Conservation (phyloP, 2,113 vertebrate genomes). For the Mastomys coucha region DNA sequence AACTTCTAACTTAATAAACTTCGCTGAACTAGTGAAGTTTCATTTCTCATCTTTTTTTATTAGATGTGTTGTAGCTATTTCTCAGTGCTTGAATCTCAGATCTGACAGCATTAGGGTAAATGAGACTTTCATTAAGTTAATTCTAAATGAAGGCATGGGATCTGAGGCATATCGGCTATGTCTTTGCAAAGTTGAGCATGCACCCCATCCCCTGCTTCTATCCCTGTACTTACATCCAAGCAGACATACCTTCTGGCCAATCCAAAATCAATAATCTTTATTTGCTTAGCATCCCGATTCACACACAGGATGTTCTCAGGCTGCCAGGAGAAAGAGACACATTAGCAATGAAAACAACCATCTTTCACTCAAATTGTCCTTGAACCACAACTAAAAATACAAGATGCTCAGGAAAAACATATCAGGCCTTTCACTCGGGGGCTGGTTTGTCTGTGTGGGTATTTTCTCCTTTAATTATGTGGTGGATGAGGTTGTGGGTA, state of each 20-base stretch:
- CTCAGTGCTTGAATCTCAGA: neutral
- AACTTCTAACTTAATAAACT: neutral
- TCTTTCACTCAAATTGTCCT: conserved; percentile 78
- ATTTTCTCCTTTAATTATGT: conserved; percentile 73
- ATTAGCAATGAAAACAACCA: conserved; percentile 80
- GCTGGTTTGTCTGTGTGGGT: conserved; percentile 68
- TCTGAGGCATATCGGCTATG: neutral
- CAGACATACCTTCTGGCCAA: conserved; percentile 95
- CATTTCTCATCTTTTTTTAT: neutral
- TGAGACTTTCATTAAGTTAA: conserved; percentile 11
- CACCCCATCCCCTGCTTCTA: neutral
- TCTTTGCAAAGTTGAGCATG: conserved; percentile 28
- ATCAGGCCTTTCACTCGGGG: conserved; percentile 67
- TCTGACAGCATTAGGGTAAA: conserved; percentile 4
- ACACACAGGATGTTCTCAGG: conserved; percentile 99
- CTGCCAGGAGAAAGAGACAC: conserved; percentile 88
- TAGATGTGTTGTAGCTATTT: neutral
- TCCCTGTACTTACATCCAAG: conserved; percentile 52
- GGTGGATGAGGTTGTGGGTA: conserved; percentile 33
- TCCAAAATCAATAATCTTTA: conserved; percentile 99
- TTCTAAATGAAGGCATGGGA: conserved; percentile 36
- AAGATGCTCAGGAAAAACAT: conserved; percentile 72
- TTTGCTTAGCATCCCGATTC: conserved; percentile 95
- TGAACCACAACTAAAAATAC: conserved; percentile 81
- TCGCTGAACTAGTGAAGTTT: neutral